Evolutionary conservation across 2,888 invertebrate genomes (phyloP), one percentile per base, ranked within the genome.

Genomic region (Sipha maydis): DNA sequence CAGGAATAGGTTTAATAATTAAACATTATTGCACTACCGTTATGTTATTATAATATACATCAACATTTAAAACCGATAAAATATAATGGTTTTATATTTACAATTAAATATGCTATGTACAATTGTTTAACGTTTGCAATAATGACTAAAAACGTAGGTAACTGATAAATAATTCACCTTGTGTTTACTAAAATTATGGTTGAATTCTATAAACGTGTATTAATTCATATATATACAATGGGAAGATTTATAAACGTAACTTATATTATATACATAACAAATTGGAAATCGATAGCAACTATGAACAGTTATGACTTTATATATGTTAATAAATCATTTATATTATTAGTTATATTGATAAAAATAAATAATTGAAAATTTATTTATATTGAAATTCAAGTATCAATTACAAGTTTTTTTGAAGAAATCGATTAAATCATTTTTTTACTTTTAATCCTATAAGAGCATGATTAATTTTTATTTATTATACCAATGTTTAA

Each of bases 31-130:
- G 28, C 38, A 71, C 85, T 86, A 86, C 78, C 19, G 19, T 69
- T 25, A 34, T 48, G 71, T 48, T 69, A 79, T 34, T 61, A 25
- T 61, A 19, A 14, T 76, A 67, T 85, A 85, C 67, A 85, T 73
- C 56, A 83, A 84, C 76, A 41, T 84, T 84, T n/a, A 48, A 61
- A 61, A 77, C 77, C 54, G 79, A 86, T 80, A 79, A 14, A 86
- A 34, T 54, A 38, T 79, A 80, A 73, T 73, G 25, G 79, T 86
- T 75, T 80, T 21, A 21, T 88, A 88, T 82, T 75, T 82, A 88
- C 88, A 88, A 31, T 73, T n/a, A 31, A 48, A 38, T 41, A 25
- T 61, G 25, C 28, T 86, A 86, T 88, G 0, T 82, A 86, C 86
- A 86, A 38, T 79, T 38, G 21, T 34, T 75, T 38, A 56, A 79